Evolutionary conservation across 2,888 invertebrate genomes (phyloP).

Genomic region (Troides helena): DNA sequence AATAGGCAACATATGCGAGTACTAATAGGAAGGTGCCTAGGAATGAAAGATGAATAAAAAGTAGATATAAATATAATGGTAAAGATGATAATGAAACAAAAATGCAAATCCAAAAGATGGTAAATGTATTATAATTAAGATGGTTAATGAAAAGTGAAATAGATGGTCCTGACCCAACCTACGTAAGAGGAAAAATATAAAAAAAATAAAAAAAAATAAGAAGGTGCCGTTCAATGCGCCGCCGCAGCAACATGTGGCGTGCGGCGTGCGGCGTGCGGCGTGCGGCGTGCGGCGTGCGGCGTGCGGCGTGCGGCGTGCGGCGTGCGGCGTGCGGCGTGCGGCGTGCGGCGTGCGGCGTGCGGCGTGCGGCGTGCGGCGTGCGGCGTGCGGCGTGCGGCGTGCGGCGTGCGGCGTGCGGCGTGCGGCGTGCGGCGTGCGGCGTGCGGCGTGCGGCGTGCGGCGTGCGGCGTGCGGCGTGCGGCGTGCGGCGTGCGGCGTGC

Average conservation of each 20-base stretch:
- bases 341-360: constrained; percentile 5
- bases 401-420: constrained; percentile 4
- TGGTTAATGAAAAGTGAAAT: too few species aligned
- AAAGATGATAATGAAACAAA: too few species aligned
- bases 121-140: too few species aligned
- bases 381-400: constrained; percentile 1
- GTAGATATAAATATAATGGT: too few species aligned
- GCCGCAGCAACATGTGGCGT: constrained; percentile 25
- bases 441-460: constrained; percentile 3
- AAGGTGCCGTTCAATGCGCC: constrained; percentile 4
- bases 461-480: constrained; percentile 2
- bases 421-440: constrained; percentile 3
- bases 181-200: too few species aligned
- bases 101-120: too few species aligned
- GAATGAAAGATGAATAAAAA: too few species aligned
- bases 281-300: constrained; percentile 5
- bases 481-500: constrained; percentile 1
- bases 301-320: constrained; percentile 5
- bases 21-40: neutral
- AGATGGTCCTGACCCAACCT: too few species aligned
- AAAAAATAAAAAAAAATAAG: neutral
- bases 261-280: constrained; percentile 5
- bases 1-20: neutral
- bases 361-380: constrained; percentile 5
- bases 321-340: constrained; percentile 5